phyloP scores from a whole-genome alignment of 2,113 vertebrate species.

The Centropristis striata region DNA sequence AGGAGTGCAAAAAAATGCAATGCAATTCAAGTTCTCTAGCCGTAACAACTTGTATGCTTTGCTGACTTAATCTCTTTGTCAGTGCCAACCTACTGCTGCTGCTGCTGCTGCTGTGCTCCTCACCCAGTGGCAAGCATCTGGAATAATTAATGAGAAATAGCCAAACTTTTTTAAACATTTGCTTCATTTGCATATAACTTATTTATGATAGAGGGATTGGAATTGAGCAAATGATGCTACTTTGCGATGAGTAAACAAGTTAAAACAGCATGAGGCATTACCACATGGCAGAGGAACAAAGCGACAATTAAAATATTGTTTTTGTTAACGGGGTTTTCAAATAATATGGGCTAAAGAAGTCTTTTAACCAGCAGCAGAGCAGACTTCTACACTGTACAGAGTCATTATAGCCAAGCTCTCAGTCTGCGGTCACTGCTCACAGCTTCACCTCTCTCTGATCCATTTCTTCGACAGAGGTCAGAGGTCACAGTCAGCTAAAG shows the following conservation, averaged over 20 bases:
- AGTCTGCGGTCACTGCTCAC: background rate
- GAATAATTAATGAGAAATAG: background rate
- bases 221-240: background rate
- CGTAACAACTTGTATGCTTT: background rate
- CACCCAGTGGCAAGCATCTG: background rate
- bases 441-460: conserved; percentile 5
- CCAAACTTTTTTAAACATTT: background rate
- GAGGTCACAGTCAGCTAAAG: conserved; percentile 31
- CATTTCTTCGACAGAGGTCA: conserved; percentile 26
- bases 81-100: too few relatives aligned
- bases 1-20: too few relatives aligned
- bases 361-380: background rate
- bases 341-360: background rate
- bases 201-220: background rate
- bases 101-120: background rate
- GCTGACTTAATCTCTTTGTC: background rate
- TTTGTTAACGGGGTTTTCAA: background rate
- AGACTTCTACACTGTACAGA: background rate
- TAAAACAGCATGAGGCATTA: background rate
- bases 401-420: background rate
- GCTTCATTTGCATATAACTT: background rate
- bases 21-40: background rate
- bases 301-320: background rate
- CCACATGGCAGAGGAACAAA: background rate
- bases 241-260: background rate